Evolutionary conservation across 1,140 invertebrate genomes (phyloP).

Genomic region (Orussus abietinus): DNA sequence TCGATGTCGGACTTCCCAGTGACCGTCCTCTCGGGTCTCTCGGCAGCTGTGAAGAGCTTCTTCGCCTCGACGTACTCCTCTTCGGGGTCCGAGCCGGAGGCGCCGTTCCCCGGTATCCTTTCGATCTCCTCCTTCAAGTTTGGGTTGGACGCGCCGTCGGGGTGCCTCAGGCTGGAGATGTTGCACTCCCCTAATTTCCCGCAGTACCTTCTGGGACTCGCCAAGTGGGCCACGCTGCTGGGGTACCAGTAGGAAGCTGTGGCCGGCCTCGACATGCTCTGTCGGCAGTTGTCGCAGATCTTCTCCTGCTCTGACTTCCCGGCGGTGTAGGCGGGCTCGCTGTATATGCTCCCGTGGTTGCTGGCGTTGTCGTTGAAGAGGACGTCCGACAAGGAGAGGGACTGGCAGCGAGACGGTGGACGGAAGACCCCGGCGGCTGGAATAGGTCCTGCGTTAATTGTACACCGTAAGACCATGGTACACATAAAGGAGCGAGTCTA

Average conservation of each 20-base stretch:
- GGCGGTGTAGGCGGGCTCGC: constrained; percentile 73
- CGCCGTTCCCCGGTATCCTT: constrained; percentile 67
- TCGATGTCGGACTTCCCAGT: constrained; percentile 55
- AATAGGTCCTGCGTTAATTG: constrained; percentile 38
- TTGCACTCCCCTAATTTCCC: constrained; percentile 54
- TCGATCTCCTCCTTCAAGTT: constrained; percentile 72
- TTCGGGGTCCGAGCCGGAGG: constrained; percentile 59
- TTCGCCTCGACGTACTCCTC: constrained; percentile 58
- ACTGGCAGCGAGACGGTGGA: constrained; percentile 60
- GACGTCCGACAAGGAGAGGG: constrained; percentile 67
- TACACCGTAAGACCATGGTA: no score
- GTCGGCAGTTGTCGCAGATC: constrained; percentile 72
- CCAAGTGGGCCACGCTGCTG: constrained; percentile 51
- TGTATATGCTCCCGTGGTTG: constrained; percentile 73
- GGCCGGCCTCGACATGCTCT: constrained; percentile 66
- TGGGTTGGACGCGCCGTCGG: constrained; percentile 87
- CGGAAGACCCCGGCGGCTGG: constrained; percentile 42
- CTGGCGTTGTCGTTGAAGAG: constrained; percentile 61
- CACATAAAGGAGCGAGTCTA: no score
- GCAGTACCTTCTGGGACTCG: constrained; percentile 48
- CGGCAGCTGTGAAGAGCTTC: constrained; percentile 54
- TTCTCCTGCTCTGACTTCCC: constrained; percentile 63
- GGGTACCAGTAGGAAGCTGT: constrained; percentile 62
- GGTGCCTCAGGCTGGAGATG: constrained; percentile 75
- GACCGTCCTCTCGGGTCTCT: constrained; percentile 47